Percentiles rank a stretch among this genome's conserved stretches.
Conservation (phyloP, 1,140 invertebrate species). For the Scaptomyza pallida region DNA sequence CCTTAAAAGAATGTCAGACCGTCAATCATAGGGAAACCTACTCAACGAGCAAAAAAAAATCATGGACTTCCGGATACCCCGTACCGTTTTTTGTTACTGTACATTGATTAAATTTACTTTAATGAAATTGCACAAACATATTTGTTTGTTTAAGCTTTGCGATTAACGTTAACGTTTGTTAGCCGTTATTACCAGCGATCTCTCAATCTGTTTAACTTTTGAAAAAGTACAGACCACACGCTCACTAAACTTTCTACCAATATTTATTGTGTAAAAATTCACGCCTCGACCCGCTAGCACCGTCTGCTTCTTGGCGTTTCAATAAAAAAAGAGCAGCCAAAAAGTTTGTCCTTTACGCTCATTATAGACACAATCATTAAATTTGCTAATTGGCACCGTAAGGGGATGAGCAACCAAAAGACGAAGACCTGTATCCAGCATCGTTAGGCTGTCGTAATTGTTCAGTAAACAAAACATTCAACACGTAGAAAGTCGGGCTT, state of each 20-base stretch:
- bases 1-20: not conserved
- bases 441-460: not conserved
- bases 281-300: constrained; percentile 42
- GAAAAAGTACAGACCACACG: constrained; percentile 22
- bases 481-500: too few relatives aligned
- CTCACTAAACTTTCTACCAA: constrained; percentile 34
- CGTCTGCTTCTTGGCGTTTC: not conserved
- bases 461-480: too few relatives aligned
- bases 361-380: constrained; percentile 69
- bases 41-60: constrained; percentile 1
- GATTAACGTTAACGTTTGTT: constrained; percentile 10
- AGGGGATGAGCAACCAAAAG: constrained; percentile 30
- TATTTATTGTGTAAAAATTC: constrained; percentile 75
- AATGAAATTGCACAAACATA: too few relatives aligned
- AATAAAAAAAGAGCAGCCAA: constrained; percentile 14
- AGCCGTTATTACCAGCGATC: not conserved
- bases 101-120: too few relatives aligned
- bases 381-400: constrained; percentile 76
- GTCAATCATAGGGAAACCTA: constrained; percentile 10
- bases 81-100: too few relatives aligned
- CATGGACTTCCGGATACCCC: not conserved
- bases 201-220: not conserved
- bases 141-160: not conserved
- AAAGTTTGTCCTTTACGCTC: constrained; percentile 69
- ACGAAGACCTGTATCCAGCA: constrained; percentile 4